These are phyloP conservation scores for Tapirus indicus DNA, from an alignment of 2,797 vertebrate species.

Conservation along the genomic window DNA sequence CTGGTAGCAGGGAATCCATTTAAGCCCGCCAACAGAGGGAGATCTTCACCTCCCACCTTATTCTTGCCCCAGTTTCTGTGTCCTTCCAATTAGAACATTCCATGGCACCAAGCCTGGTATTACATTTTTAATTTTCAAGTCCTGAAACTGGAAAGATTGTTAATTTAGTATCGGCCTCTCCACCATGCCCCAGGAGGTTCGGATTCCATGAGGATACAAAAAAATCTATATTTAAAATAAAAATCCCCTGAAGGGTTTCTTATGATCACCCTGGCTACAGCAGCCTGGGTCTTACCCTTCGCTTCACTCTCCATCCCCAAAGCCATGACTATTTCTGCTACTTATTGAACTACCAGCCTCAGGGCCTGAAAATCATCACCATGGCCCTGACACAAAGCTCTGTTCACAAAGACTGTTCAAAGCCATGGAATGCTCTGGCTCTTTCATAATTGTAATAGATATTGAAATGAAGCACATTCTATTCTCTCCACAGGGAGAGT, in stretches of 20 bases:
- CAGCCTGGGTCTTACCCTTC: background rate
- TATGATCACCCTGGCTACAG: conserved; percentile 43
- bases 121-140: conserved; percentile 5
- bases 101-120: background rate
- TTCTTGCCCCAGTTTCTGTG: background rate
- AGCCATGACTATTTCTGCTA: conserved; percentile 10
- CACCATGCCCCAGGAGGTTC: background rate
- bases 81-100: background rate
- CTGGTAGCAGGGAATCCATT: background rate
- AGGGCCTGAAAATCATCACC: conserved; percentile 63
- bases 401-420: conserved; percentile 78
- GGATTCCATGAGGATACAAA: conserved; percentile 43
- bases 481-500: conserved; percentile 71
- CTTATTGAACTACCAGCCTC: conserved; percentile 64
- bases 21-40: background rate
- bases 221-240: conserved; percentile 71
- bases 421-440: conserved; percentile 57
- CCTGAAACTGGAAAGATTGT: conserved; percentile 44
- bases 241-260: conserved; percentile 60
- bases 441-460: conserved; percentile 80
- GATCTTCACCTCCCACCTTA: background rate
- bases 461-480: conserved; percentile 81
- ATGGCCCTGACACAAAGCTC: conserved; percentile 53
- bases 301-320: background rate
- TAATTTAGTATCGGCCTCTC: conserved; percentile 39